A percentile compares a stretch with the other conserved stretches of the same genome.
phyloP scores from a whole-genome alignment of 2,113 vertebrate species.

The Pelecanus crispus region DNA sequence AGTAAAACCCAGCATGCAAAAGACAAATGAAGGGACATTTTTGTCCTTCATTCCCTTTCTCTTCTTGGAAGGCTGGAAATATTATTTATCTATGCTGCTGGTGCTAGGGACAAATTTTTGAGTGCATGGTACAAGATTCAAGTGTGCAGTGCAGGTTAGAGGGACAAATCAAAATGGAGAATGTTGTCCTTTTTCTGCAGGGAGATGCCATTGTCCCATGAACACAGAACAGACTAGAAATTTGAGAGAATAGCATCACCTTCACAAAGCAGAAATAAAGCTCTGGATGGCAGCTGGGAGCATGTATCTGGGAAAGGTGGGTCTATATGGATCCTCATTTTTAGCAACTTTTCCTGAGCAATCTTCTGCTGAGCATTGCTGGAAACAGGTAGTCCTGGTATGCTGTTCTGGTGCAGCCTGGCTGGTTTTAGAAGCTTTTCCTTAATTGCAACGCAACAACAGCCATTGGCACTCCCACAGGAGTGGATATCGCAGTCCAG shows the following conservation, averaged over 20 bases:
- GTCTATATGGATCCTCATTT: not conserved
- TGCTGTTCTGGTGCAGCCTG: not conserved
- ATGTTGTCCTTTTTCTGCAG: not conserved
- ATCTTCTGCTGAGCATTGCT: not conserved
- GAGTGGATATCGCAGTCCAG: not conserved
- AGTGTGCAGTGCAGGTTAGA: not conserved
- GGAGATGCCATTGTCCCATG: not conserved
- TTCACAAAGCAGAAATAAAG: not conserved
- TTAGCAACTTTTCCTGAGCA: not conserved
- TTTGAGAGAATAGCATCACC: not conserved
- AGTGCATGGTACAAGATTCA: not conserved
- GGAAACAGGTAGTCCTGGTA: not conserved
- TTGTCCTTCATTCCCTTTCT: slow-evolving; percentile 13
- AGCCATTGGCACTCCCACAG: not conserved
- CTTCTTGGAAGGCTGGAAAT: not conserved
- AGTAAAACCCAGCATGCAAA: not conserved
- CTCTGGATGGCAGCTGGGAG: too few relatives aligned
- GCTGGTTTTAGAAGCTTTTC: not conserved
- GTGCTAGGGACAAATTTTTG: not conserved
- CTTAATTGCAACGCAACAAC: not conserved
- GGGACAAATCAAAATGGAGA: not conserved
- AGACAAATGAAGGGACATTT: slow-evolving; percentile 5
- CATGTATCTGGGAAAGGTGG: not conserved
- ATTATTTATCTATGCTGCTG: not conserved
- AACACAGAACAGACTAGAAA: not conserved